phyloP scores from a whole-genome alignment of 1,140 invertebrate species.

The Heliothis subflexa region DNA sequence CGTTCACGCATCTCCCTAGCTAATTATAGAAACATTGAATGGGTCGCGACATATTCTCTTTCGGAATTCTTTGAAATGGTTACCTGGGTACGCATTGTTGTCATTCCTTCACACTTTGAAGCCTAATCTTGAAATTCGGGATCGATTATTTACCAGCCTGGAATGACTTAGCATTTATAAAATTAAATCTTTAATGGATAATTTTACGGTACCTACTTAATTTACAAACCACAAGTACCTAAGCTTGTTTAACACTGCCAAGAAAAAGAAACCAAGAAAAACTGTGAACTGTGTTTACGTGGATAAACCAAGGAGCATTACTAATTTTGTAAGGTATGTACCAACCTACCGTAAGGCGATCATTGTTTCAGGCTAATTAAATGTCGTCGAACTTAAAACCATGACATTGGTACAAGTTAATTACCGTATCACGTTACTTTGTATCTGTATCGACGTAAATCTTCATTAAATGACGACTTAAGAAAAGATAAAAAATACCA shows the following conservation, averaged over 20 bases:
- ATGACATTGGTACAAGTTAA: no score
- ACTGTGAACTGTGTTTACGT: not conserved
- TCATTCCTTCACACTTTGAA: not conserved
- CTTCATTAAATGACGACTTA: no score
- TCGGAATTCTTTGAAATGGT: constrained; percentile 44
- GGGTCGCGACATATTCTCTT: constrained; percentile 62
- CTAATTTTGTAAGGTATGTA: not conserved
- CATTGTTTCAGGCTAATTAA: constrained; percentile 4
- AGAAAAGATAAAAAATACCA: no score
- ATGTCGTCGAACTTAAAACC: not conserved
- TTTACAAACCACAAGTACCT: no score
- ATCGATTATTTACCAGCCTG: no score
- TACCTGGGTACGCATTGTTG: constrained; percentile 27
- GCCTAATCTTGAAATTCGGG: not conserved
- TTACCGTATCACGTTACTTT: no score
- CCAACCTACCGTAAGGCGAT: not conserved
- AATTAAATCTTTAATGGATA: no score
- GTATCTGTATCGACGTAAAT: no score
- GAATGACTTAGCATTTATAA: no score
- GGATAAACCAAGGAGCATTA: not conserved
- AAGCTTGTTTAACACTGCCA: no score
- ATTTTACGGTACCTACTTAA: no score
- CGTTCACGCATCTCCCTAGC: constrained; percentile 66
- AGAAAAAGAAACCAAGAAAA: not conserved
- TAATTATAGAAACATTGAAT: constrained; percentile 69